Percentiles rank a stretch among this genome's conserved stretches.
Conservation (phyloP, 2,797 vertebrate species). For the Synanceia verrucosa region DNA sequence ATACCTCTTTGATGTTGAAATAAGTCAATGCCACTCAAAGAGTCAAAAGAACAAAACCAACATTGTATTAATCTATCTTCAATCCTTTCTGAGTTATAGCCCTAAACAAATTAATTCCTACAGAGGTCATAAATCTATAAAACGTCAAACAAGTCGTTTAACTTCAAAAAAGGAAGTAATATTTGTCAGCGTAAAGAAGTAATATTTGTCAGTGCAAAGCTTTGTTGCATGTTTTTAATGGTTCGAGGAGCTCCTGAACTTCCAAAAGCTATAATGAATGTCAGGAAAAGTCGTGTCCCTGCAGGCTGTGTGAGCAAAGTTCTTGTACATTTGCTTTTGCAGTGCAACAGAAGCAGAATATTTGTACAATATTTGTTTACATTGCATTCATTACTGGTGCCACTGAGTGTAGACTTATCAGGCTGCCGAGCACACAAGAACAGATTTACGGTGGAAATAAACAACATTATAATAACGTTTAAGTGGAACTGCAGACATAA, state of each 20-base stretch:
- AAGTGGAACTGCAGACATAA: neutral
- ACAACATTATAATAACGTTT: neutral
- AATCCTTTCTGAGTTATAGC: neutral
- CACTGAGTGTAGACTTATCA: neutral
- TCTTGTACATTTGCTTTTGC: neutral
- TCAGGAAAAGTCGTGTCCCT: neutral
- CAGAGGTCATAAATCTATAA: neutral
- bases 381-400: constrained; percentile 14
- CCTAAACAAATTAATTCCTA: neutral
- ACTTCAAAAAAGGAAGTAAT: neutral
- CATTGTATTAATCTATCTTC: neutral
- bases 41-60: neutral
- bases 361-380: constrained; percentile 2
- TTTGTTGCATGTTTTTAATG: neutral
- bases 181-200: neutral
- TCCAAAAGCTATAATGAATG: neutral
- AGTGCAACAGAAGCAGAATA: neutral
- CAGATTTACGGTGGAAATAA: constrained; percentile 2
- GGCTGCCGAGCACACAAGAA: neutral
- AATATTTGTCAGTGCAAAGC: neutral
- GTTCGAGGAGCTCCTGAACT: neutral
- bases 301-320: neutral
- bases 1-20: too few species aligned
- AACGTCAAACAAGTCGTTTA: neutral
- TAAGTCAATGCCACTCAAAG: too few species aligned